Evolutionary conservation across 2,797 vertebrate species (phyloP).

Genomic region (Philypnodon macrostomus): DNA sequence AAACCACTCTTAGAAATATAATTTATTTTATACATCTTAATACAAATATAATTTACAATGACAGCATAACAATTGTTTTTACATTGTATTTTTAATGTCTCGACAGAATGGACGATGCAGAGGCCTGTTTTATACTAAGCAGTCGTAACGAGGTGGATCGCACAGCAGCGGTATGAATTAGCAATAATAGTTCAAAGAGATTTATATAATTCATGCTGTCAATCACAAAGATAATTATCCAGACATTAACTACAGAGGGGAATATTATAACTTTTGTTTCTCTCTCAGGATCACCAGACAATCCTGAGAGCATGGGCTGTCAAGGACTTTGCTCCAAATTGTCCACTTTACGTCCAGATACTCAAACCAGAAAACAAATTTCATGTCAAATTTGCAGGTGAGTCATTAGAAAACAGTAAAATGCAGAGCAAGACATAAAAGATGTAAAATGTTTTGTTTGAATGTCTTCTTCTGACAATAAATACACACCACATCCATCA

Average conservation of each 20-base stretch:
- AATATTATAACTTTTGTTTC: conserved; percentile 9
- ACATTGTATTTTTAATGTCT: conserved; percentile 1
- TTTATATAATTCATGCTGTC: conserved; percentile 12
- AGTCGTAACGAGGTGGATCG: conserved; percentile 91
- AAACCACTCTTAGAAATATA: too few species aligned
- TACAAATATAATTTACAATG: neutral
- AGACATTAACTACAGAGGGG: conserved; percentile 7
- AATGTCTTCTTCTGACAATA: too few species aligned
- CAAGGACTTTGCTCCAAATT: conserved; percentile 95
- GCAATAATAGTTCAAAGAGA: conserved; percentile 8
- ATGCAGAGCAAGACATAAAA: too few species aligned
- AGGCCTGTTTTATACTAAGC: conserved; percentile 93
- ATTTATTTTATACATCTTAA: too few species aligned
- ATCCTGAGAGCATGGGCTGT: conserved; percentile 95
- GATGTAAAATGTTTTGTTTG: too few species aligned
- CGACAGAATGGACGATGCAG: conserved; percentile 91
- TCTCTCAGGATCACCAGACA: conserved; percentile 89
- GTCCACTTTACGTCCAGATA: conserved; percentile 96
- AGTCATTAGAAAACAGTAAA: neutral
- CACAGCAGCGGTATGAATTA: conserved; percentile 84
- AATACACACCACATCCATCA: too few species aligned
- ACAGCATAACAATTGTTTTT: too few species aligned
- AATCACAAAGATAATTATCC: conserved; percentile 11
- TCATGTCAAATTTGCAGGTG: conserved; percentile 98
- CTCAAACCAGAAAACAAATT: conserved; percentile 99